Evolutionary conservation across 2,888 invertebrate species (phyloP), one percentile per base, ranked within the genome.

Genomic region (Agrypnus murinus): DNA sequence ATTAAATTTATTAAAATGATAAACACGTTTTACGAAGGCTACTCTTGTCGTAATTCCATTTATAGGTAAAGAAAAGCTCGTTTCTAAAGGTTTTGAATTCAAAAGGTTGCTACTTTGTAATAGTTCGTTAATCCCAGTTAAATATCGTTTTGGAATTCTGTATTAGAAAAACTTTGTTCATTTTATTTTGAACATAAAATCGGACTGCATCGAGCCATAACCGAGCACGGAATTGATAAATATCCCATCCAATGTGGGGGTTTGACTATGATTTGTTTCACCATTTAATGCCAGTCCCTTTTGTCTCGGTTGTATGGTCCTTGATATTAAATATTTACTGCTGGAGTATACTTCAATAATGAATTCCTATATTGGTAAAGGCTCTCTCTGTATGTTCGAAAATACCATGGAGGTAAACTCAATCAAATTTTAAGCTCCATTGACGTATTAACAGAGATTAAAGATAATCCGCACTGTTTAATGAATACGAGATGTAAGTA

Each of bases 371-470:
- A 65, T 69, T 72, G 75, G 69, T 46, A 71, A 60, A 59, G 15
- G 70, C 64, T 68, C 64, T 68, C 64, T 68, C 64, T 68, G 58
- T 38, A 40, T 65, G 69, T 75, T 77, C 75, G 75, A 77, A 78
- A 78, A 79, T 79, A 78, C 78, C 79, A 78, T 78, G 77, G 78
- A 80, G 81, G 81, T 79, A 83, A 82, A 83, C 82, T 82, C 83
- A 84, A 84, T 84, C 84, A 84, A 83, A 84, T 84, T 84, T 84
- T 82, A 82, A 83, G 83, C 83, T 82, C 83, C 82, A 84, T 84
- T 83, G 83, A 82, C 82, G 82, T 83, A 84, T 84, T 84, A 84
- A 82, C 78, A 77, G 82, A 82, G 83, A 83, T 84, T 83, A 70
- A 77, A 77, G 83, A 83, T 84, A 82, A 84, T 83, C 82, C 82